Conservation (phyloP, 2,113 vertebrate species). For the Phyllopteryx taeniolatus region DNA sequence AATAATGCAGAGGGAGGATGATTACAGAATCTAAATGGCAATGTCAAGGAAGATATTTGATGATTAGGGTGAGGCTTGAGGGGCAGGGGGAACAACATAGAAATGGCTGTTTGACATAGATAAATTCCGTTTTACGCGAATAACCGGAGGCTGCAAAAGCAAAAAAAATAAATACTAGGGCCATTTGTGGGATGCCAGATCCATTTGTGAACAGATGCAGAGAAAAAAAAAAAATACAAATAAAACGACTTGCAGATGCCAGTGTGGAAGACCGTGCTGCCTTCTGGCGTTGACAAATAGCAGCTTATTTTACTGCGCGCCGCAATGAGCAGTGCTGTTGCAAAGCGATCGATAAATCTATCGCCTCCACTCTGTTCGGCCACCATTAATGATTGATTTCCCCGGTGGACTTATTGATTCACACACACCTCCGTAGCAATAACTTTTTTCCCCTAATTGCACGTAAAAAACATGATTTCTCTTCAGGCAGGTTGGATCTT, state of each 20-base stretch:
- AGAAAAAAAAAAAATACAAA: constrained; percentile 64
- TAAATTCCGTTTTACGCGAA: constrained; percentile 75
- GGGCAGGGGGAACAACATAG: constrained; percentile 31
- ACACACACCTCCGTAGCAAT: constrained; percentile 20
- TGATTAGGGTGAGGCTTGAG: neutral
- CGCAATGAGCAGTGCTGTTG: constrained; percentile 22
- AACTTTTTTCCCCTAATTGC: constrained; percentile 35
- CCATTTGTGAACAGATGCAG: constrained; percentile 70
- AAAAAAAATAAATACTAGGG: constrained; percentile 59
- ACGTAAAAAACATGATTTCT: constrained; percentile 17
- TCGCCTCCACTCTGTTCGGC: constrained; percentile 41
- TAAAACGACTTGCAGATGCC: constrained; percentile 60
- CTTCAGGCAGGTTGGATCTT: neutral
- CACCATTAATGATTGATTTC: constrained; percentile 50
- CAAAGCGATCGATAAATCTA: constrained; percentile 46
- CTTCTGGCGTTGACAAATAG: constrained; percentile 3
- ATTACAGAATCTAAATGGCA: neutral
- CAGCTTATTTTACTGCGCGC: constrained; percentile 26
- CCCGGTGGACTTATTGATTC: constrained; percentile 45
- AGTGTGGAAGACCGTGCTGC: constrained; percentile 47
- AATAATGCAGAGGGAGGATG: neutral
- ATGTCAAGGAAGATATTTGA: neutral
- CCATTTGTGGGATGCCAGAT: constrained; percentile 74
- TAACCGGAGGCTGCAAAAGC: constrained; percentile 66
- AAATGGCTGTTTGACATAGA: constrained; percentile 67